These are phyloP conservation scores for Rhinichthys klamathensis DNA, from an alignment of 2,113 vertebrate species.

Conservation along the genomic window DNA sequence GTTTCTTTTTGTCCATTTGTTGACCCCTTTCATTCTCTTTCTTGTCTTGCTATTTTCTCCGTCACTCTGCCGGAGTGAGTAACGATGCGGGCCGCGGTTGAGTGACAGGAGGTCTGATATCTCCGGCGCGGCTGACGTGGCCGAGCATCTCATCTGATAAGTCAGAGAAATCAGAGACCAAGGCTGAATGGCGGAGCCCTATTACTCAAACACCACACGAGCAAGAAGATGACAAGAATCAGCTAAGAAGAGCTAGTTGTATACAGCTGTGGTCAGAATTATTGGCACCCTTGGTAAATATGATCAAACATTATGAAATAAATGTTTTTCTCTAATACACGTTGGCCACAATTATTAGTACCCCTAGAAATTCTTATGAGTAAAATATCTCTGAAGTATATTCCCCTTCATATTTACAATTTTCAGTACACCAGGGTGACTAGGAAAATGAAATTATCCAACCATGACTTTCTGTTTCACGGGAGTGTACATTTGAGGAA, in stretches of 20 bases:
- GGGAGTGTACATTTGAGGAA: no score
- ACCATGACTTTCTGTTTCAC: no score
- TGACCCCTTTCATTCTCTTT: constrained; percentile 30
- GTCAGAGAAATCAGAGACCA: background rate
- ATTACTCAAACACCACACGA: constrained; percentile 32
- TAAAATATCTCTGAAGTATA: no score
- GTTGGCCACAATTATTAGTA: no score
- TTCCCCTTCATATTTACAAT: no score
- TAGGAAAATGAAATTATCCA: no score
- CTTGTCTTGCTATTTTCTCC: constrained; percentile 2
- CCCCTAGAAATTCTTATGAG: no score
- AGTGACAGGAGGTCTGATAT: constrained; percentile 58
- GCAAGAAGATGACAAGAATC: constrained; percentile 11
- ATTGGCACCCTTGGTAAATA: no score
- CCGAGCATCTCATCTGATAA: constrained; percentile 34
- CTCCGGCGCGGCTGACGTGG: constrained; percentile 5
- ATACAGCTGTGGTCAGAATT: no score
- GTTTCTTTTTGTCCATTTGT: constrained; percentile 32
- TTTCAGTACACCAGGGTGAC: no score
- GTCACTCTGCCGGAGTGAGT: constrained; percentile 1
- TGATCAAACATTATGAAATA: no score
- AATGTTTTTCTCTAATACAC: no score
- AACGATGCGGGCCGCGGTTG: constrained; percentile 7
- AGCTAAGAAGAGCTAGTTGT: background rate
- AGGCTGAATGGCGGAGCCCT: background rate